Evolutionary conservation across 2,888 invertebrate species (phyloP), one percentile per base, ranked within the genome.

Genomic region (Lasioglossum zephyrum): DNA sequence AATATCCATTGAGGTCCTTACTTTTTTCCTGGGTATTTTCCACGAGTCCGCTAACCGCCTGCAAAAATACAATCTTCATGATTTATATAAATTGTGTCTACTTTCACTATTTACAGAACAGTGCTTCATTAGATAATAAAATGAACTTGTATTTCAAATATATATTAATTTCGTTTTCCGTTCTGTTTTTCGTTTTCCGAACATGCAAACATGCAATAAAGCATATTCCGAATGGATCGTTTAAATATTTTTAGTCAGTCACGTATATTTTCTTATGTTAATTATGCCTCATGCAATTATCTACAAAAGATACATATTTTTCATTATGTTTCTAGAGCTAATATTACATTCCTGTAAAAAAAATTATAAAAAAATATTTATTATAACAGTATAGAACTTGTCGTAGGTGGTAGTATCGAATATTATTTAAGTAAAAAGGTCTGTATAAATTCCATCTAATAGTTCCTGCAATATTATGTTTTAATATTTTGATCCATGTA

Each of bases 11-110:
- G 90, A 92, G 92, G 93, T 94, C 96, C 97, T 97, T 96, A 97
- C 97, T 97, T 96, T 98, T 98, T 92, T 97, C 97, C 95, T 97
- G 97, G 90, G 96, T 96, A 91, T 97, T 97, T 94, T 98, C 98
- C 83, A 97, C 97, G 89, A 97, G 96, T 87, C 98, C 98, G 95
- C 97, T 98, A 13, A 98, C 98, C 92, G 98, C 98, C 97, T 98
- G 95, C 87, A 96, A 96, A 87, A 63, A 82, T 81, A 49, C 22
- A 81, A 75, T 66, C 63, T 72, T 76, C n/a, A 16, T 49, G 22
- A 36, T 77, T 70, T 66, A 79, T 53, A 74, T 16, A 49, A 70
- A 75, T 49, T 60, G 6, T 74, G 22, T 39, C 13, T 13, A 9
- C 1, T 41, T 66, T 66, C 18, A 9, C 39, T 47, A 49, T 63